Evolutionary conservation across 2,888 invertebrate genomes (phyloP).

Genomic region (Stenodera caucasica): DNA sequence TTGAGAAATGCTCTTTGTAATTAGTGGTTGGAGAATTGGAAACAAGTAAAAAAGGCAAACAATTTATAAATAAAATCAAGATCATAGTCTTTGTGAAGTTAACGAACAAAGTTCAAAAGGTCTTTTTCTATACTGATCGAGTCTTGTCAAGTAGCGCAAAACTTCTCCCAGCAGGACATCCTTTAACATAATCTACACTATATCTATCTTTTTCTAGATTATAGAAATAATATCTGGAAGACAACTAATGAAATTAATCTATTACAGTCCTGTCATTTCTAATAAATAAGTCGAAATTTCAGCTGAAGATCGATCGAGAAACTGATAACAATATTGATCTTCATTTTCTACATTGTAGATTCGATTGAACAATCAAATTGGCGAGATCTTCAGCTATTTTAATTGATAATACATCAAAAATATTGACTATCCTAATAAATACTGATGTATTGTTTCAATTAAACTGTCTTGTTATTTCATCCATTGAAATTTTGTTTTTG

Average conservation of each 20-base stretch:
- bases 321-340: no score
- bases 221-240: no score
- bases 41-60: neutral
- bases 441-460: neutral
- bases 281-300: no score
- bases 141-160: slow-evolving; percentile 40
- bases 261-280: no score
- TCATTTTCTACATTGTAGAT: no score
- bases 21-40: neutral
- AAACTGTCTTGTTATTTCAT: neutral
- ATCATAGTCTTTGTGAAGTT: slow-evolving; percentile 6
- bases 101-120: slow-evolving; percentile 33
- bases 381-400: no score
- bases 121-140: slow-evolving; percentile 31
- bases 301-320: no score
- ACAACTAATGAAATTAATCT: no score
- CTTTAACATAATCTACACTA: slow-evolving; percentile 1
- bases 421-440: neutral
- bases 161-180: slow-evolving; percentile 33
- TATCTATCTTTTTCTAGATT: neutral
- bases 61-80: neutral
- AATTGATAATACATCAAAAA: no score
- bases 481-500: neutral
- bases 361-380: no score
- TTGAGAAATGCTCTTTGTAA: slow-evolving; percentile 4